Evolutionary conservation across 2,888 invertebrate species (phyloP), one percentile per base, ranked within the genome.

Genomic region (Trichogramma evanescens): DNA sequence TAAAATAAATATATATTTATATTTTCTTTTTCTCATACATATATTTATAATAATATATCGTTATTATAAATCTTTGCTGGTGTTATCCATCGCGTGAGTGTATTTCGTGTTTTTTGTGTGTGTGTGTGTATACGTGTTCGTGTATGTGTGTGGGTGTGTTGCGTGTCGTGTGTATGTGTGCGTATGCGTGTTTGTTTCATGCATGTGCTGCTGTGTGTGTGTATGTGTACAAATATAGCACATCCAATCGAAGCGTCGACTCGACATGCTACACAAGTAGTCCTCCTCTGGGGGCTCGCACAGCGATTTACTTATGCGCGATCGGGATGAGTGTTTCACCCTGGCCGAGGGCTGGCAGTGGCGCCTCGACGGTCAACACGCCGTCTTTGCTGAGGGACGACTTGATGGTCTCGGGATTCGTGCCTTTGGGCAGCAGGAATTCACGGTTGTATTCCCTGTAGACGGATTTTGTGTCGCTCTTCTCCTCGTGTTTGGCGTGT

Each of bases 371-470:
- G 44, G 96, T 95, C 64, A 98, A 84, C 42, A 97, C 93, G 50
- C 98, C 98, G 76, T 96, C 95, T 79, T 95, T 93, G 76, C 94
- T 95, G 75, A 98, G 83, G 51, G 95, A 95, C 42, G 95, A 96
- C 79, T 93, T 93, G 81, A 98, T 95, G 67, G 88, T 87, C 81
- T 97, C 97, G 0, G 96, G 95, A 80, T 96, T 94, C 62, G 96
- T 95, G 71, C 96, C 96, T 80, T 95, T 93, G 5, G 97, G 98
- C 78, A 98, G 82, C 78, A 96, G 83, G 84, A 97, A 98, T 81
- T 96, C 96, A 68, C 95, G 87, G 81, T 96, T 96, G 86, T 97
- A 98, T 80, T 98, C 97, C 81, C 96, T 88, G 85, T 95, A 97
- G 65, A 96, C 94, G 50, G 94, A 93, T 82, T 95, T 94, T 75